Conservation (phyloP, 2,888 invertebrate genomes). For the Polylopha cassiicola region DNA sequence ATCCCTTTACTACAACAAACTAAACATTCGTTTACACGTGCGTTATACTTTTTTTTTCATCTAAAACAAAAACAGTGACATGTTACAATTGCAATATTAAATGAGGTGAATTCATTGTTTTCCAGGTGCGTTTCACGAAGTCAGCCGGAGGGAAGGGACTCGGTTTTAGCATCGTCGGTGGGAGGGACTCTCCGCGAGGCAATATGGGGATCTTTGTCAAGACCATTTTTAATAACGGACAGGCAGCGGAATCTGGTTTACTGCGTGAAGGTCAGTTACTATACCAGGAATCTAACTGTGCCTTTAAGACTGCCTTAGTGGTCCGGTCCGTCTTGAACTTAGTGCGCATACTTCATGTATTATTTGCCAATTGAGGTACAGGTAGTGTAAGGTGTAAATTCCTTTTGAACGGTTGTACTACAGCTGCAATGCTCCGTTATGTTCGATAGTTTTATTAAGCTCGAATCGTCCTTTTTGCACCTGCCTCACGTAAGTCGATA, state of each 20-base stretch:
- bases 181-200: constrained; percentile 89
- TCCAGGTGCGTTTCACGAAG: constrained; percentile 82
- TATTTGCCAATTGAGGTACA: constrained; percentile 9
- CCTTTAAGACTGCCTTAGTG: background rate
- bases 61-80: background rate
- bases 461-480: constrained; percentile 33
- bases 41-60: constrained; percentile 26
- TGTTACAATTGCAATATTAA: background rate
- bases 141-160: constrained; percentile 90
- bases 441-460: constrained; percentile 8
- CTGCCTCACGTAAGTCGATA: constrained; percentile 29
- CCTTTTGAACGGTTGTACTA: constrained; percentile 39
- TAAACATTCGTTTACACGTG: too few relatives aligned
- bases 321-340: too few relatives aligned
- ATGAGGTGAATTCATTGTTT: constrained; percentile 12
- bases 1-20: too few relatives aligned
- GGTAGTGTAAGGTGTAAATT: constrained; percentile 38
- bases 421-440: constrained; percentile 43
- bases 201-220: constrained; percentile 93
- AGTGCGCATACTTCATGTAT: constrained; percentile 3
- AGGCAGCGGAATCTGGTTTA: constrained; percentile 87
- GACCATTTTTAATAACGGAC: constrained; percentile 90
- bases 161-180: constrained; percentile 94
- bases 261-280: constrained; percentile 84
- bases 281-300: constrained; percentile 15